Evolutionary conservation across 2,113 vertebrate species (phyloP).

Genomic region (Sardina pilchardus): DNA sequence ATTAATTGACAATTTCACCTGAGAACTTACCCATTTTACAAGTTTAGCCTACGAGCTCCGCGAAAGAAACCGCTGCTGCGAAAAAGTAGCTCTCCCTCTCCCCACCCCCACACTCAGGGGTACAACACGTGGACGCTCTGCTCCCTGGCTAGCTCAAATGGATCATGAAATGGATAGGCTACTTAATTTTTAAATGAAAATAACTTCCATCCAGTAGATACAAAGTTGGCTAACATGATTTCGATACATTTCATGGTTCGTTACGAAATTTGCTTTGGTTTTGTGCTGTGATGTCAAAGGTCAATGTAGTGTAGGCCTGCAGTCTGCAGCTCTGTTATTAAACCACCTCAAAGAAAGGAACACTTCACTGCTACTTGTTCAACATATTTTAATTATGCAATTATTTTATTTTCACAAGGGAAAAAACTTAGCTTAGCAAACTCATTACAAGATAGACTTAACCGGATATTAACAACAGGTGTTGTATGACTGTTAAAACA

Average conservation of each 20-base stretch:
- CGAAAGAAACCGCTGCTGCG: not conserved
- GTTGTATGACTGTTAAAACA: not conserved
- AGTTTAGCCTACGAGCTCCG: not conserved
- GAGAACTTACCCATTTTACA: not conserved
- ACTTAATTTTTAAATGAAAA: not conserved
- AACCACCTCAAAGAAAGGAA: not conserved
- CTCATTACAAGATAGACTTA: not conserved
- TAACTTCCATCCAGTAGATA: not conserved
- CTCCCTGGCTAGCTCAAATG: too few relatives aligned
- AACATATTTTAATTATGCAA: slow-evolving; percentile 4
- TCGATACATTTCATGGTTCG: not conserved
- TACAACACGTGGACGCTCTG: not conserved
- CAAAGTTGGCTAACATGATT: not conserved
- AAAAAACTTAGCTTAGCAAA: not conserved
- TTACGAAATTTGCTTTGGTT: not conserved
- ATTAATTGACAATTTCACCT: not conserved
- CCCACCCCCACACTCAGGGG: not conserved
- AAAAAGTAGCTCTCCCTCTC: not conserved
- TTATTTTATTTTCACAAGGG: not conserved
- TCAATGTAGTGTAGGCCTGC: not conserved
- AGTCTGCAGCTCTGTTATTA: too few relatives aligned
- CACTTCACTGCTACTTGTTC: not conserved
- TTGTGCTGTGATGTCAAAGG: not conserved
- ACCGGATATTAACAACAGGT: not conserved
- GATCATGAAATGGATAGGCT: not conserved